phyloP scores from a whole-genome alignment of 2,113 vertebrate genomes.

The Pantherophis guttatus region DNA sequence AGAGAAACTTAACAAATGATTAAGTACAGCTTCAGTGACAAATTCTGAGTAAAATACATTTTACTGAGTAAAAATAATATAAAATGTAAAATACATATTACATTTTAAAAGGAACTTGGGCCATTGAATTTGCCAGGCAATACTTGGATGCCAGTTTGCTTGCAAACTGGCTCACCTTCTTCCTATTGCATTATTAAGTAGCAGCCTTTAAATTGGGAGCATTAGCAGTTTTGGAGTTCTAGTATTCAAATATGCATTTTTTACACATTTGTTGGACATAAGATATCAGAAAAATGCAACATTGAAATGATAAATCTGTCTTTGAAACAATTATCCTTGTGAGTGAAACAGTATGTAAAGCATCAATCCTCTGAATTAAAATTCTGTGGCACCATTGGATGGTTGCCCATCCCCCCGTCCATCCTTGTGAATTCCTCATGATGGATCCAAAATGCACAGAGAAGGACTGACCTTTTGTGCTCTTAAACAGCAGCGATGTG shows the following conservation, averaged over 20 bases:
- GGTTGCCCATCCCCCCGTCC: too few relatives aligned
- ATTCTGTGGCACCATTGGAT: not conserved
- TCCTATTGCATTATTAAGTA: not conserved
- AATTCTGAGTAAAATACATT: not conserved
- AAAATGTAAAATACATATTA: not conserved
- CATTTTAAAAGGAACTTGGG: not conserved
- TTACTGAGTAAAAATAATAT: too few relatives aligned
- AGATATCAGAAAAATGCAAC: not conserved
- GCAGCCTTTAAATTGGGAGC: not conserved
- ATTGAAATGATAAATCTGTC: not conserved
- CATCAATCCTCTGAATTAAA: not conserved
- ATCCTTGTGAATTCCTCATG: conserved; percentile 25
- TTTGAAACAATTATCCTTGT: not conserved
- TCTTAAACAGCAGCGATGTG: conserved; percentile 54
- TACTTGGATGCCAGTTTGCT: not conserved
- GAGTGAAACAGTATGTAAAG: not conserved
- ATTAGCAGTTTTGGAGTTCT: not conserved
- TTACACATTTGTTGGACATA: not conserved
- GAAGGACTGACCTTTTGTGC: conserved; percentile 47
- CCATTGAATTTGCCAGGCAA: not conserved
- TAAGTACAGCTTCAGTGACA: conserved; percentile 43
- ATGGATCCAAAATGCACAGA: conserved; percentile 32
- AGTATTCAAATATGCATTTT: not conserved
- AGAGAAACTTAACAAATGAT: conserved; percentile 19
- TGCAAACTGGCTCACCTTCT: not conserved